Evolutionary conservation across 1,140 invertebrate genomes (phyloP), one percentile per base, ranked within the genome.

Genomic region (Samia ricini): DNA sequence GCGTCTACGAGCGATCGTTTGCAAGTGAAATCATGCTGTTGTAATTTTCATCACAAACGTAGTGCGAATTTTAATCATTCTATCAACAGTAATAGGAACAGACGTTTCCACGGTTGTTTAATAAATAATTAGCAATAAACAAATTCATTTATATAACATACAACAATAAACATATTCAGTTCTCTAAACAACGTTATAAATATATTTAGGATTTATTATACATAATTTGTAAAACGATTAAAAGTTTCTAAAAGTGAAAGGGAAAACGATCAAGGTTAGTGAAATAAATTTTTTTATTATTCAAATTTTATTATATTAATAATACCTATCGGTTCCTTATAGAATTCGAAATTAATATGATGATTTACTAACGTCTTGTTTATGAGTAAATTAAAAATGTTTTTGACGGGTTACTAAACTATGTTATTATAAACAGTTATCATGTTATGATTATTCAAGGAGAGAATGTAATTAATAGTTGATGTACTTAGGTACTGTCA

Each of bases 181-280:
- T 12, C 4, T 15, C n/a, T 42, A 42, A 42, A 42, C 15, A 1
- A 42, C 33, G 12, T 42, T 42, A 15, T 10, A 42, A 42, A 42
- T 29, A 29, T 29, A 5, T 29, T 29, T 29, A 20, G 3, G 4
- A 0, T 8, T 52, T 52, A 52, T 52, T 51, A 51, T 58, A 42
- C 19, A 20, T 48, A 20, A 42, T 20, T 58, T 6, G 20, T 58
- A 12, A 42, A 48, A 42, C 33, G 22, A 20, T 12, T 58, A 20
- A 58, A 58, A 48, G 56, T 58, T 59, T 59, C 57, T 50, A n/a
- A 50, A 59, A 59, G 57, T 59, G 57, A 59, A 59, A 59, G 57
- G 36, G 2, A 22, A 24, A n/a, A 7, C 5, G 15, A 15, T 49
- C n/a, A 50, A 49, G 57, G 57, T 59, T 20, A 50, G 57, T 59